phyloP scores from a whole-genome alignment of 2,797 vertebrate species.

The Taeniopygia guttata region DNA sequence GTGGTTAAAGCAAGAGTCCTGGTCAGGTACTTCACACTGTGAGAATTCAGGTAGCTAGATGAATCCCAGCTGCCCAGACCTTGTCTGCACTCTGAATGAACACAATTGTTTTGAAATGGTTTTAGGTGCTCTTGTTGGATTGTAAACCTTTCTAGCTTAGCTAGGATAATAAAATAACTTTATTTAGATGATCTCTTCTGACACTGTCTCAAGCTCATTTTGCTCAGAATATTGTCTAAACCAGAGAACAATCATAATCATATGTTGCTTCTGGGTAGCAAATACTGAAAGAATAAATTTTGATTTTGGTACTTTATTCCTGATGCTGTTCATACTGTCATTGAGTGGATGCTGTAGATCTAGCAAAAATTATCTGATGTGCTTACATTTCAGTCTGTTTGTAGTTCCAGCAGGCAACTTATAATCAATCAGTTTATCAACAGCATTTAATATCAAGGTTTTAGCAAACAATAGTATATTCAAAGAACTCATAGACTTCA shows the following conservation, averaged over 20 bases:
- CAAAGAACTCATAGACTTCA: background rate
- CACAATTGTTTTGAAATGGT: background rate
- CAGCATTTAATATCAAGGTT: conserved; percentile 5
- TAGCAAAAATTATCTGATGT: background rate
- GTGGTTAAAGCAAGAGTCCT: background rate
- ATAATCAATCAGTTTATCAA: background rate
- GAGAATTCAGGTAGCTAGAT: background rate
- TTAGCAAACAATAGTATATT: background rate
- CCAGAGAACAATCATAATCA: background rate
- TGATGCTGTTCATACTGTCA: background rate
- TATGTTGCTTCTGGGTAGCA: background rate
- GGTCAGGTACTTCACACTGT: background rate
- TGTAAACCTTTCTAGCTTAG: background rate
- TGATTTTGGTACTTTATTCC: background rate
- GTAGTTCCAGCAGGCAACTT: background rate
- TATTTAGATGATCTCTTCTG: background rate
- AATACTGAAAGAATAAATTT: background rate
- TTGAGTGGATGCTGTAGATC: background rate
- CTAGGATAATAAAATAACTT: background rate
- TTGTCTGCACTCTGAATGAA: background rate
- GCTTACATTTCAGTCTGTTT: background rate
- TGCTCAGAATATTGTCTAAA: background rate
- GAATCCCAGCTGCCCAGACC: background rate
- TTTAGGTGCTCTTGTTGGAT: background rate
- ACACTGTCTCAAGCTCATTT: background rate